These are phyloP conservation scores for Dryobotodes eremita DNA, from an alignment of 2,888 invertebrate genomes.

Conservation along the genomic window DNA sequence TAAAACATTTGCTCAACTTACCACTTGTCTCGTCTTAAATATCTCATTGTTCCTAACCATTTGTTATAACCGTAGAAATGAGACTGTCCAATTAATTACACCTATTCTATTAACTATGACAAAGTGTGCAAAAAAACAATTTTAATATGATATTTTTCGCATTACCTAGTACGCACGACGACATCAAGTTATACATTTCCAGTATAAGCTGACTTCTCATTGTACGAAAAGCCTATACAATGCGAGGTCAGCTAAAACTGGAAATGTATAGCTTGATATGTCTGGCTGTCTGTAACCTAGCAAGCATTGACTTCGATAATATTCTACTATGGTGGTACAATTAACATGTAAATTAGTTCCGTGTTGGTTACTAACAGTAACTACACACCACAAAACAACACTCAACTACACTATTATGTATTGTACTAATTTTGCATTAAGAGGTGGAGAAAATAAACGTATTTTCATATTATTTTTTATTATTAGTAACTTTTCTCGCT, in stretches of 20 bases:
- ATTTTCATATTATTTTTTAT: neutral
- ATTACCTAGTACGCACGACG: conserved; percentile 20
- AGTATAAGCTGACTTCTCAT: too few relatives aligned
- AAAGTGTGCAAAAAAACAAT: conserved; percentile 42
- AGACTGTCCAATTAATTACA: conserved; percentile 40
- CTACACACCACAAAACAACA: too few relatives aligned
- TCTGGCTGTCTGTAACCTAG: neutral
- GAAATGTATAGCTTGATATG: too few relatives aligned
- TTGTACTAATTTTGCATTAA: too few relatives aligned
- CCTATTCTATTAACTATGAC: conserved; percentile 32
- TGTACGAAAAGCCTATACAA: too few relatives aligned
- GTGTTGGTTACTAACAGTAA: conserved; percentile 17
- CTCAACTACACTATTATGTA: too few relatives aligned
- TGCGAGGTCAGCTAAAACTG: too few relatives aligned
- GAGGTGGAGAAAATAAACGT: too few relatives aligned
- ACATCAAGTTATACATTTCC: too few relatives aligned
- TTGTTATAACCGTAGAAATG: conserved; percentile 51
- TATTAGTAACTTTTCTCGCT: neutral
- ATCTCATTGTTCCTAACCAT: conserved; percentile 58
- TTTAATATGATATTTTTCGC: conserved; percentile 39
- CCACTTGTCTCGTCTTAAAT: conserved; percentile 55
- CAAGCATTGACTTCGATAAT: conserved; percentile 7
- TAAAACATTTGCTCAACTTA: conserved; percentile 74
- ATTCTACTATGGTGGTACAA: neutral
- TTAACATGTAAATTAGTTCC: neutral